These are phyloP conservation scores for Bursaphelenchus okinawaensis DNA, from an alignment of 2,888 invertebrate genomes.

Conservation along the genomic window DNA sequence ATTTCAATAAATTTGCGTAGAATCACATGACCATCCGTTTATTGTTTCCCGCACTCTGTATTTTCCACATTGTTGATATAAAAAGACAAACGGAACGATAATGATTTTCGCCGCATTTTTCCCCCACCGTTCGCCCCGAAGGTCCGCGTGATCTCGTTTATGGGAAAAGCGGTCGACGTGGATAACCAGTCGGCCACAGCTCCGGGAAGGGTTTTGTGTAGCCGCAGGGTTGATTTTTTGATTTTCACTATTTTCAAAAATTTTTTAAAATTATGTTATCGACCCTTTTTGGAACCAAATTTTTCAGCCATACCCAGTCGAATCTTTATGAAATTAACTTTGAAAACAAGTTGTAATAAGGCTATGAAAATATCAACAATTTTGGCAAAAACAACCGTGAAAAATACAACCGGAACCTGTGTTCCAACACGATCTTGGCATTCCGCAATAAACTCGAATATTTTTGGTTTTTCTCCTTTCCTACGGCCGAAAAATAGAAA, in stretches of 20 bases:
- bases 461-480: not conserved
- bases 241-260: no score
- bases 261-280: no score
- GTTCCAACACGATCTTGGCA: not conserved
- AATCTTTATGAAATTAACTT: no score
- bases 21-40: not conserved
- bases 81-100: no score
- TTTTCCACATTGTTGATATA: not conserved
- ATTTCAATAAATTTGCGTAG: not conserved
- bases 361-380: no score
- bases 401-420: no score
- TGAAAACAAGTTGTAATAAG: no score
- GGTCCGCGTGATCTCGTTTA: not conserved
- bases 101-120: not conserved
- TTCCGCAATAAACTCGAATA: not conserved
- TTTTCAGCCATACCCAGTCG: no score
- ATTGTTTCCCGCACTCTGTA: not conserved
- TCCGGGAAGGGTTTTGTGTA: no score
- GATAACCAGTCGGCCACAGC: not conserved
- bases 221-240: no score
- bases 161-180: not conserved
- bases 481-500: not conserved
- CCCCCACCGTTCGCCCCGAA: no score
- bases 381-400: no score
- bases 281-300: not conserved